Evolutionary conservation across 2,113 vertebrate genomes (phyloP), one percentile per base, ranked within the genome.

Genomic region (Elaphurus davidianus): DNA sequence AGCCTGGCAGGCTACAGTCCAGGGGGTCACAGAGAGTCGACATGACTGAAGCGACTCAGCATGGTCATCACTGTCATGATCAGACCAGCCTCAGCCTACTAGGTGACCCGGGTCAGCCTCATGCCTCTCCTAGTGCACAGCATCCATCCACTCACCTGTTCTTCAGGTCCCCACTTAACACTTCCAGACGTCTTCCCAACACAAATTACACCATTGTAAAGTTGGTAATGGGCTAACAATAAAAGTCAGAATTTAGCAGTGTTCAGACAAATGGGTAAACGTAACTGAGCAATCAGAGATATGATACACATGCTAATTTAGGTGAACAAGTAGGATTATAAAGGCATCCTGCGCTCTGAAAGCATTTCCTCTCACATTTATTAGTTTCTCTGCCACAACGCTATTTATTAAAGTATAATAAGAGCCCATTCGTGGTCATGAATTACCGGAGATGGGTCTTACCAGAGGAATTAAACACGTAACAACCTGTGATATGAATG

Each of bases 391-490:
- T 88, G 59, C 36, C 64, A 86, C 60, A 23, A 14, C 4, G 94
- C 59, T 79, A 91, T 91, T 95, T 92, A 93, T 94, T 25, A 81
- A 64, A 59, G 95, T 59, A 79, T 81, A 94, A 88, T 84, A 87
- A 71, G 82, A 91, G 45, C 55, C 14, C 67, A 54, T 93, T 89
- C 30, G 2, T 84, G 50, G 59, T 16, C 83, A 91, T 82, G 23
- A 93, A 86, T 97, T 91, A 96, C 50, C 0, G 0, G 60, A 92
- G 54, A 94, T 91, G 43, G 59, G 43, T 86, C 92, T 96, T 97
- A 81, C 12, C 45, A 92, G 33, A 94, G 89, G n/a, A 96, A 96
- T 96, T 97, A 96, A 98, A 88, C n/a, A 93, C 2, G 0, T 57
- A 93, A 93, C 5, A 67, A 83, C 52, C 50, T 94, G 30, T 96